Evolutionary conservation across 1,140 invertebrate species (phyloP).

Genomic region (Galendromus occidentalis): DNA sequence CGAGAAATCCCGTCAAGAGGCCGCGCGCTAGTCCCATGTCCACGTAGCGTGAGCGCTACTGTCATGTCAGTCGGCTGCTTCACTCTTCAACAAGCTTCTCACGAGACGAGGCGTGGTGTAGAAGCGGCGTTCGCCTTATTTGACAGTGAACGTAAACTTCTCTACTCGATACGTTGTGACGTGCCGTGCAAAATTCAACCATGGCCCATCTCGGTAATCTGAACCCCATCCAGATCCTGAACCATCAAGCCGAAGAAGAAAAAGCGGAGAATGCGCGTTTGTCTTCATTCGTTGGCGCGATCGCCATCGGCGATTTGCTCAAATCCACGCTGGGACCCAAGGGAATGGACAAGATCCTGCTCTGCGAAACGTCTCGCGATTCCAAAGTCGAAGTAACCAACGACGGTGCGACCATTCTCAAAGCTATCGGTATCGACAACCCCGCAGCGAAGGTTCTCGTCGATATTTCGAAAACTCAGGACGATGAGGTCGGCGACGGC

Average conservation of each 20-base stretch:
- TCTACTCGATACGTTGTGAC: too few species aligned
- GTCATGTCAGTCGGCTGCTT: too few species aligned
- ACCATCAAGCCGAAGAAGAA: slow-evolving; percentile 88
- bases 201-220: slow-evolving; percentile 27
- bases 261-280: slow-evolving; percentile 59
- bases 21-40: too few species aligned
- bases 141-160: too few species aligned
- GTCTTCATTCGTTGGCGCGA: slow-evolving; percentile 92
- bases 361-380: slow-evolving; percentile 55
- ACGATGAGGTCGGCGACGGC: slow-evolving; percentile 98
- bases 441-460: slow-evolving; percentile 96
- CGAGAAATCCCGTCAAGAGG: too few species aligned
- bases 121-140: too few species aligned
- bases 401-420: slow-evolving; percentile 96
- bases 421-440: slow-evolving; percentile 91
- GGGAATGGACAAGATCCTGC: slow-evolving; percentile 98
- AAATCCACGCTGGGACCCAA: slow-evolving; percentile 97
- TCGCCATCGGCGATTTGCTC: slow-evolving; percentile 92
- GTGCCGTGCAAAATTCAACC: too few species aligned
- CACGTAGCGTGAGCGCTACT: too few species aligned
- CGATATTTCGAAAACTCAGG: slow-evolving; percentile 91
- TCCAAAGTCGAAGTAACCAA: slow-evolving; percentile 90
- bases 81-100: too few species aligned
- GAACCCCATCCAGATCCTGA: slow-evolving; percentile 81
- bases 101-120: too few species aligned